These are phyloP conservation scores for Myiotriccus ornatus DNA, from an alignment of 2,797 vertebrate genomes.

Conservation along the genomic window DNA sequence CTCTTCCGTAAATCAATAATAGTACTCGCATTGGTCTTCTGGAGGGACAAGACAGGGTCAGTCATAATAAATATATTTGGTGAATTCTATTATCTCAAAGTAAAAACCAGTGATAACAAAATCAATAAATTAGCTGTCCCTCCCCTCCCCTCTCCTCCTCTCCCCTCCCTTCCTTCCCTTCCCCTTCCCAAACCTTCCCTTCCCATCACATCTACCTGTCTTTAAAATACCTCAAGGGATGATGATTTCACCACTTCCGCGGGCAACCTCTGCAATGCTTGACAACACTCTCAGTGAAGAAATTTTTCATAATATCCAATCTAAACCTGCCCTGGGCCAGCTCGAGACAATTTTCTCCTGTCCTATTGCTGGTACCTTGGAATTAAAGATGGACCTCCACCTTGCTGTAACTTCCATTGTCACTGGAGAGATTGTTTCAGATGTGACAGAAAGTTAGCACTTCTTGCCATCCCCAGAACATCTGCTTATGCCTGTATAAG, in stretches of 20 bases:
- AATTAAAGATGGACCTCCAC: background rate
- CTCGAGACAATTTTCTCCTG: background rate
- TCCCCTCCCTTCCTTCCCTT: too few relatives aligned
- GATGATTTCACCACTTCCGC: background rate
- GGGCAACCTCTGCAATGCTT: background rate
- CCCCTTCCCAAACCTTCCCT: background rate
- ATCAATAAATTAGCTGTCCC: background rate
- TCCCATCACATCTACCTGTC: background rate
- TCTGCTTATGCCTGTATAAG: background rate
- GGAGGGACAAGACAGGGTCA: background rate
- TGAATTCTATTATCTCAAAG: slow-evolving; percentile 11
- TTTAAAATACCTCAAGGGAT: background rate
- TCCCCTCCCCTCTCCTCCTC: too few relatives aligned
- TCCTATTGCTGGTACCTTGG: background rate
- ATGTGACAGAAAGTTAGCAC: background rate
- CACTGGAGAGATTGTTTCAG: background rate
- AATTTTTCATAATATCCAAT: background rate
- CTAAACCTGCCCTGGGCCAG: background rate
- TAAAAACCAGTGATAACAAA: background rate
- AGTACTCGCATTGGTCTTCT: background rate
- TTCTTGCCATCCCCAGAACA: background rate
- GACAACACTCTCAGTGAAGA: background rate
- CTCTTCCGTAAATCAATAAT: background rate
- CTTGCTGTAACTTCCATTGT: background rate
- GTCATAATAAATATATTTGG: background rate